Base-by-base conservation (phyloP, 2,797 vertebrate species). In the Sebastes ruberrimus region DNA sequence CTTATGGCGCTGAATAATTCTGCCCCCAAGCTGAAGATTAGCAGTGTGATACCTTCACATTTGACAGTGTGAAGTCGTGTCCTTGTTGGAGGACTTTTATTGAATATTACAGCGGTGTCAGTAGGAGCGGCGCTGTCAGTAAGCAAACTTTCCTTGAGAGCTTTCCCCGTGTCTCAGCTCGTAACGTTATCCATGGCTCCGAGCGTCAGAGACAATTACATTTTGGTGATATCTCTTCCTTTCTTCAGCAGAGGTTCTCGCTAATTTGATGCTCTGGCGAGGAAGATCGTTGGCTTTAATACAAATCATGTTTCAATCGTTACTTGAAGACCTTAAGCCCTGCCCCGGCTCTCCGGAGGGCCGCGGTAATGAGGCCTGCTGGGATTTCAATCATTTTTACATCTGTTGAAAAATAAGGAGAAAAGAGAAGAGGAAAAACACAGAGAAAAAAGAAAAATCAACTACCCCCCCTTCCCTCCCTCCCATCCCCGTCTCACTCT, bases 271-370 rank as follows among this genome's bases (percentile, higher is more conserved):
- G 93, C 91, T 92, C 88, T 76, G 94, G 90, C 75, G 84, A 91
- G 90, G 91, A 92, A 94, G 95, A 95, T 95, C 91, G 94, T 95
- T 93, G 91, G 93, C 96, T 97, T 97, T 97, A 97, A 97, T 97
- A 98, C 96, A 97, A 97, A 98, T 97, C 96, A 97, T 96, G 96
- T 97, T 96, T 95, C 85, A 96, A 97, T 97, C 96, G 96, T 97
- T 97, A 96, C 94, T 92, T 95, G 95, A 95, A 96, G 97, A 97
- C 96, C 96, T 95, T 93, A 93, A 87, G 96, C 96, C 96, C 95
- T 61, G 66, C 86, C 91, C 94, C 84, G 90, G 93, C 94, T 93
- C 95, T 71, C 89, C 9, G 81, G 95, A 95, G 95, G 95, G 46
- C 77, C 7, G 84, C 81, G 87, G 95, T 98, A 98, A 98, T 98